These are phyloP conservation scores for Paradoxurus hermaphroditus DNA, from an alignment of 2,113 vertebrate genomes.

Conservation along the genomic window DNA sequence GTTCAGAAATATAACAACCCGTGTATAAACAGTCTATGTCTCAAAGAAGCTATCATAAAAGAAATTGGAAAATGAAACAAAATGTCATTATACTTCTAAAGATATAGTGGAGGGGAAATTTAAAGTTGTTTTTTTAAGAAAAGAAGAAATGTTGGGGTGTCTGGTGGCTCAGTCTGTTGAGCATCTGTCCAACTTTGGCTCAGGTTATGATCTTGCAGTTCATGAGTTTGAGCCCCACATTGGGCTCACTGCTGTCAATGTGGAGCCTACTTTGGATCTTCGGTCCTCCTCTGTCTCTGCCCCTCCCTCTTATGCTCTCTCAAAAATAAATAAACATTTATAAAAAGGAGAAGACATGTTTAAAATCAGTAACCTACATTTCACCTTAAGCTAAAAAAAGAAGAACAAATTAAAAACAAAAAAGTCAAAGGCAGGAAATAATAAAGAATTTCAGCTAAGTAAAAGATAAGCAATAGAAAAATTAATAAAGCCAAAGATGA, in stretches of 20 bases:
- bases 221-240: no score
- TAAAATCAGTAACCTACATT: background rate
- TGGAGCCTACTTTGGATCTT: no score
- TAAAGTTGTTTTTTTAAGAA: background rate
- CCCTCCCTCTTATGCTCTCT: no score
- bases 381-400: background rate
- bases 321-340: no score
- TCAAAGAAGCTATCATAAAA: background rate
- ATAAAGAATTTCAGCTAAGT: background rate
- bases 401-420: background rate
- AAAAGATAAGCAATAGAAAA: background rate
- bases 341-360: background rate
- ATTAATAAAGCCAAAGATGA: background rate
- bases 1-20: background rate
- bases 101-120: background rate
- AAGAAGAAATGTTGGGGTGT: background rate
- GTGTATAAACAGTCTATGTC: background rate
- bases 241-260: no score
- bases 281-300: no score
- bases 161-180: no score
- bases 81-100: background rate
- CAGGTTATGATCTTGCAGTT: no score
- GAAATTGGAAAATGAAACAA: background rate
- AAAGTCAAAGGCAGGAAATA: background rate
- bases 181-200: no score